A percentile compares a stretch with the other conserved stretches of the same genome.
These are phyloP conservation scores for Bradynema listronoti DNA, from an alignment of 1,140 invertebrate genomes.

Conservation along the genomic window DNA sequence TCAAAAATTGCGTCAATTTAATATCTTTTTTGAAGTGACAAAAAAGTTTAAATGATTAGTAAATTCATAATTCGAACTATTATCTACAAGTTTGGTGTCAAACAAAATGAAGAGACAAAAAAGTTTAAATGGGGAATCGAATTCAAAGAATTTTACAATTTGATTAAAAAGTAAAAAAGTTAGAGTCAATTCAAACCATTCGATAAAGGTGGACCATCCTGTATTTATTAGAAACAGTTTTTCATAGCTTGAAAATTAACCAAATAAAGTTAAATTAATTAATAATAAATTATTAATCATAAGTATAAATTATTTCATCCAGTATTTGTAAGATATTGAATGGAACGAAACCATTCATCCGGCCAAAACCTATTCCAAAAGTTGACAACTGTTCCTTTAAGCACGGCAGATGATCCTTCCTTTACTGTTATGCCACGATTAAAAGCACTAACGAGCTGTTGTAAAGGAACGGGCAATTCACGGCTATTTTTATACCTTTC, in stretches of 20 bases:
- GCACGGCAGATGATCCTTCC: constrained; percentile 1
- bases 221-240: neutral
- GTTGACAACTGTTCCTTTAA: neutral
- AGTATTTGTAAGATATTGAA: constrained; percentile 26
- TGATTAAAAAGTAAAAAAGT: neutral
- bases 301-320: constrained; percentile 9
- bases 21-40: no score
- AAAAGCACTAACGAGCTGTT: neutral
- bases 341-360: constrained; percentile 25
- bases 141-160: neutral
- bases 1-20: no score
- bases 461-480: neutral
- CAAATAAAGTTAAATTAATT: neutral
- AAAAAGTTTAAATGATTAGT: no score
- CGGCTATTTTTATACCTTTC: neutral
- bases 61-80: no score
- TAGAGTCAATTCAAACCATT: no score
- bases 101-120: no score
- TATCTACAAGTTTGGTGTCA: no score
- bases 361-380: constrained; percentile 33
- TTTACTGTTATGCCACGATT: neutral
- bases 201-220: no score
- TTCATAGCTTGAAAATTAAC: neutral
- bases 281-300: neutral
- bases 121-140: no score